Evolutionary conservation across 2,113 vertebrate species (phyloP).

Genomic region (Leptobrachium ailaonicum): DNA sequence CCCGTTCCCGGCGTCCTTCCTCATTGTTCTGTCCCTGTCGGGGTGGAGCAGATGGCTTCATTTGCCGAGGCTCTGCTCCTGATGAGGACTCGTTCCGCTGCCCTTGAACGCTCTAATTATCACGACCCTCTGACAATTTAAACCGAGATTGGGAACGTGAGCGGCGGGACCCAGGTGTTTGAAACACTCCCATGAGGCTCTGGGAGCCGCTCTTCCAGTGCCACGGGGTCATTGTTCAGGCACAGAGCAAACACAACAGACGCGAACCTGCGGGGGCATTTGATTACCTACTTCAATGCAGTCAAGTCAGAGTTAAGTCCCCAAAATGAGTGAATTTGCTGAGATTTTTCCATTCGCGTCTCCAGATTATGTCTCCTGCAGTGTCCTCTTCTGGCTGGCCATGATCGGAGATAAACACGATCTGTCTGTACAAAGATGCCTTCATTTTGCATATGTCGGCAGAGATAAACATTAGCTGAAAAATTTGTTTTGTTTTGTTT

Average conservation of each 20-base stretch:
- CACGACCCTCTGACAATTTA: conserved; percentile 25
- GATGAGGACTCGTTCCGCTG: conserved; percentile 1
- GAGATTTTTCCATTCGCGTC: too few relatives aligned
- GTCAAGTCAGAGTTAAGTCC: neutral
- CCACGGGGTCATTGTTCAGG: neutral
- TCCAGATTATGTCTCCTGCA: too few relatives aligned
- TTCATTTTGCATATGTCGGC: too few relatives aligned
- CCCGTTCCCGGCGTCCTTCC: neutral
- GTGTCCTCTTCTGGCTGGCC: too few relatives aligned
- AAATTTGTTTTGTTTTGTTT: too few relatives aligned
- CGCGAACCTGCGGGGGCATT: conserved; percentile 7
- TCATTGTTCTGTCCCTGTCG: neutral
- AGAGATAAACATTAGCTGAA: too few relatives aligned
- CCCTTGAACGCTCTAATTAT: conserved; percentile 27
- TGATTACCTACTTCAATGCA: neutral
- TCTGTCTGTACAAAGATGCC: too few relatives aligned
- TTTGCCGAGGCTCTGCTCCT: conserved; percentile 4
- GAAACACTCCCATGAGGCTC: neutral
- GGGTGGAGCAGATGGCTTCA: conserved; percentile 31
- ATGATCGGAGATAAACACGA: too few relatives aligned
- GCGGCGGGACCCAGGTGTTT: conserved; percentile 22
- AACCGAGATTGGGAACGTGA: neutral
- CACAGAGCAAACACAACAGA: neutral
- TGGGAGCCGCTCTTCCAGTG: neutral
- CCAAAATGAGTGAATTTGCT: too few relatives aligned